Percentiles rank a stretch among this genome's conserved stretches.
Evolutionary conservation across 2,888 invertebrate genomes (phyloP).

Genomic region (Octonoba sinensis): DNA sequence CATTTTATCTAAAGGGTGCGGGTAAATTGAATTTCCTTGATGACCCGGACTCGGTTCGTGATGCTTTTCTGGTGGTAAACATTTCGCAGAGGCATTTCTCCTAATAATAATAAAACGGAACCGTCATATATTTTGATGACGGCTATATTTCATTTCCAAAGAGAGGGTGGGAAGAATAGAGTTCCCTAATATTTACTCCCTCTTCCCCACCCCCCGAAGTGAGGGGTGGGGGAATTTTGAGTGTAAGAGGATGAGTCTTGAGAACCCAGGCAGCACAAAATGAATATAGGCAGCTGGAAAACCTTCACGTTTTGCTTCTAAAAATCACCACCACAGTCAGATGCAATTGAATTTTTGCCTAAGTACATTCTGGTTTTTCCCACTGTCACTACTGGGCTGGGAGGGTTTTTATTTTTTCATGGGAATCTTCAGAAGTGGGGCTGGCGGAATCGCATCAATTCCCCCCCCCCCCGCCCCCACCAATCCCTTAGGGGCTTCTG

Average conservation of each 20-base stretch:
- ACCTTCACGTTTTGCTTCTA: constrained; percentile 17
- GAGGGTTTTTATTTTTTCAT: constrained; percentile 6
- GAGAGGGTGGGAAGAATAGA: neutral
- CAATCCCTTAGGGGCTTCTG: neutral
- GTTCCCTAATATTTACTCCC: constrained; percentile 16
- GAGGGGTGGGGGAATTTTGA: neutral
- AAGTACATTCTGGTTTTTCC: constrained; percentile 50
- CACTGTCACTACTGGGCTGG: neutral
- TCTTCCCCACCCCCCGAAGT: constrained; percentile 9
- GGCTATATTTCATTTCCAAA: constrained; percentile 36
- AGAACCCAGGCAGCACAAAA: neutral
- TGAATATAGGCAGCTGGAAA: neutral
- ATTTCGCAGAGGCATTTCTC: neutral
- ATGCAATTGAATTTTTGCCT: constrained; percentile 53
- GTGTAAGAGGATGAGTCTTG: too few relatives aligned
- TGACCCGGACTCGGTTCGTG: too few relatives aligned
- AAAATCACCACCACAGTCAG: constrained; percentile 46
- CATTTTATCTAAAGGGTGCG: too few relatives aligned
- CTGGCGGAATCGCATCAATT: constrained; percentile 1
- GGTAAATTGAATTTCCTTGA: too few relatives aligned
- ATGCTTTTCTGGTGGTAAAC: too few relatives aligned
- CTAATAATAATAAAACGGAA: constrained; percentile 35
- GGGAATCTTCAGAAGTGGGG: too few relatives aligned
- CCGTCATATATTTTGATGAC: constrained; percentile 27
- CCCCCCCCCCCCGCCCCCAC: neutral